Base-by-base conservation (phyloP, 2,888 invertebrate genomes). In the Pyrgus malvae region DNA sequence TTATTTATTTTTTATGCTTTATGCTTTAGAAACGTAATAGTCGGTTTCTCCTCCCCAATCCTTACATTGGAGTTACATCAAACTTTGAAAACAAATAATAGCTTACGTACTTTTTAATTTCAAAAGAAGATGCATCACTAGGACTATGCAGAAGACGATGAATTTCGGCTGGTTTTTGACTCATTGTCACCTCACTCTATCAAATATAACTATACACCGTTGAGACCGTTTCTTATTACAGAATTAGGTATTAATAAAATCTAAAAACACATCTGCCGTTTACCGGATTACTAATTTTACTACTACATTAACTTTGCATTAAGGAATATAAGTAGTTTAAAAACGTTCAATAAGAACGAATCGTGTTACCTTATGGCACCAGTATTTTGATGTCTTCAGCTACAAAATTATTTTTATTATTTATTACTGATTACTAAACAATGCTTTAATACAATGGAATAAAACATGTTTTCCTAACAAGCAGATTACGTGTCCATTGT, bases 31-130 rank as follows among this genome's bases (percentile, higher is more conserved):
- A 3, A 25, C 6, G 6, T 25, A 3, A 25, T 9, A 25, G 25
- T 7, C 7, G 25, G 25, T n/a, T n/a, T n/a, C 25, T 8, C 7
- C 7, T 3, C 4, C 2, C 9, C 25, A 6, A 2, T 25, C 6
- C 2, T 7, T 8, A 6, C 1, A 3, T 25, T 25, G 2, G 4
- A 25, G 7, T 7, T 8, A 25, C 7, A 25, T 25, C n/a, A n/a
- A n/a, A n/a, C n/a, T 2, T 25, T 25, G 7, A 6, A 6, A 3
- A 6, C 2, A 25, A 31, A 12, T 2, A 12, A 6, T 31, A n/a
- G n/a, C n/a, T 12, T 31, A 31, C 31, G 62, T 61, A 74, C 73
- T 61, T 56, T 64, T 74, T 72, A 7, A 65, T 48, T 48, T 69
- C 65, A 9, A 9, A 1, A 14, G 16, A 8, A n/a, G n/a, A 27